Conservation (phyloP, 2,888 invertebrate species). For the Molorchus minor region DNA sequence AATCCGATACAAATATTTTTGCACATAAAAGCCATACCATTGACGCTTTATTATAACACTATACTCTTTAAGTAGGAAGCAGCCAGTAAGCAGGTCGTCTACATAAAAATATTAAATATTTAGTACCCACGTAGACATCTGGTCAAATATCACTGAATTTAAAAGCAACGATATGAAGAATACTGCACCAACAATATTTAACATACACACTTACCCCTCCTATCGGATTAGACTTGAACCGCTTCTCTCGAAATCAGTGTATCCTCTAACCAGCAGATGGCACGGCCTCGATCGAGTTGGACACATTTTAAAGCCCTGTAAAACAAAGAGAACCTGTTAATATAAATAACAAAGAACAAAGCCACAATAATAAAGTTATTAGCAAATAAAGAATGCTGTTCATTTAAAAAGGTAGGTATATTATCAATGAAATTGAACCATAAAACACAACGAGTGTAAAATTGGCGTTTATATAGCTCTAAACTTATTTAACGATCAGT, state of each 20-base stretch:
- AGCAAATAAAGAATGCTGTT: slow-evolving; percentile 40
- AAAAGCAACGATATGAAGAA: slow-evolving; percentile 21
- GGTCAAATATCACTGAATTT: not conserved
- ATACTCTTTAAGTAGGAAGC: too few relatives aligned
- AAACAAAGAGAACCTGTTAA: slow-evolving; percentile 21
- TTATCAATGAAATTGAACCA: slow-evolving; percentile 57
- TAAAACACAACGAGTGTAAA: slow-evolving; percentile 61
- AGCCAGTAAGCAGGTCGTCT: too few relatives aligned
- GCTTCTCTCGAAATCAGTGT: slow-evolving; percentile 47
- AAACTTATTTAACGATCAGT: slow-evolving; percentile 62
- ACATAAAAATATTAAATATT: slow-evolving; percentile 4
- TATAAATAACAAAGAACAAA: slow-evolving; percentile 25
- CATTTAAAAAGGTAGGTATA: slow-evolving; percentile 52
- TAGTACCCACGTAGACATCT: slow-evolving; percentile 6
- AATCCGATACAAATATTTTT: too few relatives aligned
- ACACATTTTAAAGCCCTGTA: slow-evolving; percentile 16
- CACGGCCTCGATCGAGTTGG: slow-evolving; percentile 33
- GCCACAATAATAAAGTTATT: slow-evolving; percentile 35
- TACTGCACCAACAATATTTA: slow-evolving; percentile 30
- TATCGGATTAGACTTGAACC: slow-evolving; percentile 47
- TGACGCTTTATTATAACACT: too few relatives aligned
- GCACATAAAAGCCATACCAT: too few relatives aligned
- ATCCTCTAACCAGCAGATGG: slow-evolving; percentile 55
- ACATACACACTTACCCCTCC: slow-evolving; percentile 37
- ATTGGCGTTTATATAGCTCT: slow-evolving; percentile 61